Evolutionary conservation across 2,888 invertebrate species (phyloP), one percentile per base, ranked within the genome.

Genomic region (Cryptocephalus primarius): DNA sequence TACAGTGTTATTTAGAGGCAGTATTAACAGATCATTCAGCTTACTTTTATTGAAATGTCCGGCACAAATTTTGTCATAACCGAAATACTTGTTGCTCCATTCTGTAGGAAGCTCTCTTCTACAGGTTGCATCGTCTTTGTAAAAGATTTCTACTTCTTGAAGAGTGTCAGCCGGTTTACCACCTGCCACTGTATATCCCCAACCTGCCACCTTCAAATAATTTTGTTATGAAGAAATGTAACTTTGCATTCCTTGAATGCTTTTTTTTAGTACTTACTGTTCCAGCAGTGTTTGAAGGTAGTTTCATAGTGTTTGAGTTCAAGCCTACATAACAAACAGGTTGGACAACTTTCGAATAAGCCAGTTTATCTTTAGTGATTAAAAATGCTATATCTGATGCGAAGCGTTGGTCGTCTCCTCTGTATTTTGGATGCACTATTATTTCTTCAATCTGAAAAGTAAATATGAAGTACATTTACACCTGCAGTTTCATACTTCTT

Each of bases 341-440:
- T 46, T 63, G 64, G 8, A 70, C 64, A 9, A 62, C 56, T 33
- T 53, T 49, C 1, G 64, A 60, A 34, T 66, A 59, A 9, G 45
- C 48, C 33, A 71, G 60, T 9, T 49, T 42, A n/a, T 53, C 51
- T 38, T 55, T 52, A 14, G 68, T 48, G n/a, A 64, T 52, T 10
- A 70, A 32, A 4, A 70, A 44, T 1, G 69, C 69, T 42, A 71
- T 61, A 53, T 71, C 71, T 8, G 54, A 52, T 14, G 47, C 45
- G 44, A 57, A 67, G 9, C 55, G 52, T 8, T 55, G 57, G n/a
- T 42, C 13, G 10, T 44, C 48, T n/a, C 62, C 65, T 43, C 43
- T 49, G 44, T 62, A 66, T 31, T 53, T 47, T 12, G 39, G 38
- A 42, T 56, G 54, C 12, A 57, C 44, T 14, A 50, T 44, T 22